Percentiles rank a stretch among this genome's conserved stretches.
Evolutionary conservation across 2,888 invertebrate genomes (phyloP).

Genomic region (Tetragonula carbonaria): DNA sequence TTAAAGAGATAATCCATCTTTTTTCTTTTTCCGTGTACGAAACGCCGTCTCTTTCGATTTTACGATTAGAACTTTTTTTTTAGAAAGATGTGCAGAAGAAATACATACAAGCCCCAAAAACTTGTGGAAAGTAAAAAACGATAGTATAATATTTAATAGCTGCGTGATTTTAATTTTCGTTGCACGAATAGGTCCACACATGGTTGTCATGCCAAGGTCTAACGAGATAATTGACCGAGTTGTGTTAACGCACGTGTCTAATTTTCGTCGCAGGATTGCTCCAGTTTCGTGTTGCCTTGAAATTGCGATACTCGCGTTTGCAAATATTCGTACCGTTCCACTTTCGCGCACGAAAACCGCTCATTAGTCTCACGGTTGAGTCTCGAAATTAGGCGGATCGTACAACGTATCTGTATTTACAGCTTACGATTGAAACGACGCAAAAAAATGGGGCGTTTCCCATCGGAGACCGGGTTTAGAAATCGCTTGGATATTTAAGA

Average conservation of each 20-base stretch:
- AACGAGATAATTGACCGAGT: background rate
- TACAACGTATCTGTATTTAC: background rate
- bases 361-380: background rate
- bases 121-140: too few relatives aligned
- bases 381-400: background rate
- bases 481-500: background rate
- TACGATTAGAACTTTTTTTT: background rate
- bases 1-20: background rate
- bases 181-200: background rate
- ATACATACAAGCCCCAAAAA: too few relatives aligned
- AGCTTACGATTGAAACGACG: background rate
- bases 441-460: background rate
- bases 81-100: too few relatives aligned
- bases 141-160: background rate
- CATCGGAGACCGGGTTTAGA: background rate
- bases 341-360: conserved; percentile 17
- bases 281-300: background rate
- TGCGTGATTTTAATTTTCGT: background rate
- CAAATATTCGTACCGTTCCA: conserved; percentile 2
- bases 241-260: background rate
- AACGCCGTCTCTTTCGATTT: background rate
- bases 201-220: too few relatives aligned
- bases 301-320: conserved; percentile 1
- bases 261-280: background rate
- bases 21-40: background rate